Evolutionary conservation across 2,113 vertebrate species (phyloP).

Genomic region (Otocyon megalotis): DNA sequence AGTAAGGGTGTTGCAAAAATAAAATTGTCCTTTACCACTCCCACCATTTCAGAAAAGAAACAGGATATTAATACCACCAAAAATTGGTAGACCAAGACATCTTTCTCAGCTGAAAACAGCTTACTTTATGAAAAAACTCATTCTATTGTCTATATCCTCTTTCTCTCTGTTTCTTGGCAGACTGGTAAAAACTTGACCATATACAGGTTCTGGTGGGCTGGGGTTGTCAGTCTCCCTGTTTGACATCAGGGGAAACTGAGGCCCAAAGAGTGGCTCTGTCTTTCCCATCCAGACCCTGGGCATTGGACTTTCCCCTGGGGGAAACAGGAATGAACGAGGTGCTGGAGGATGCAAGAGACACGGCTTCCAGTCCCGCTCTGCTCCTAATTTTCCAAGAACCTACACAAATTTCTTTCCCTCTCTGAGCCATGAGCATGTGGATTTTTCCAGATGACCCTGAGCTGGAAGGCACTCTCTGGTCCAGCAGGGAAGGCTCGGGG

Average conservation of each 20-base stretch:
- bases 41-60: not conserved
- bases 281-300: not conserved
- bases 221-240: not conserved
- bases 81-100: accelerated
- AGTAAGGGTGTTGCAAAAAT: not conserved
- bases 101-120: not conserved
- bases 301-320: not conserved
- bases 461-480: not conserved
- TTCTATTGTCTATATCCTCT: not conserved
- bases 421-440: not conserved
- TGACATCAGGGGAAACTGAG: not conserved
- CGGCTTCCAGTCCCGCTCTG: not conserved
- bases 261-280: not conserved
- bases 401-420: not conserved
- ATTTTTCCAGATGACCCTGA: not conserved
- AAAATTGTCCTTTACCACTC: not conserved
- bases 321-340: not conserved
- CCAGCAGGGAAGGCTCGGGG: too few relatives aligned
- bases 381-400: not conserved
- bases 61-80: accelerated
- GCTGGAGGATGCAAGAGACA: not conserved
- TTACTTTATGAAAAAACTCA: not conserved
- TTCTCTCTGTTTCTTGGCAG: not conserved
- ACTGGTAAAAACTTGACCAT: not conserved
- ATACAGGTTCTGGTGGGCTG: not conserved